Percentiles rank a stretch among this genome's conserved stretches.
Evolutionary conservation across 1,140 invertebrate genomes (phyloP).

Genomic region (Hycleus phaleratus): DNA sequence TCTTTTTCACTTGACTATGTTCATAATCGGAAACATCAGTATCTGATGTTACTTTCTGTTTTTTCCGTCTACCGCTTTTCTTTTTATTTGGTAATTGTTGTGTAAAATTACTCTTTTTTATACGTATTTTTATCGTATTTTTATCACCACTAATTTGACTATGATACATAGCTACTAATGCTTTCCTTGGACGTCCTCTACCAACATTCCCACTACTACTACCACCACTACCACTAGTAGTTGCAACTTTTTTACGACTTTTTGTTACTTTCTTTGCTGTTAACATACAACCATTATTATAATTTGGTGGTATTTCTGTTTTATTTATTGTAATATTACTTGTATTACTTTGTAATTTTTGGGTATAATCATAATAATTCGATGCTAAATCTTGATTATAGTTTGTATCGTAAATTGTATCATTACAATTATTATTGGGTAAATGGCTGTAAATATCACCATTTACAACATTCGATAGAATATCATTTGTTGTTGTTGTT

Average conservation of each 20-base stretch:
- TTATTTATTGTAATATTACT: too few species aligned
- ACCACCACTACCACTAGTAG: too few species aligned
- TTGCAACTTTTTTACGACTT: too few species aligned
- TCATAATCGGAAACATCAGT: constrained; percentile 47
- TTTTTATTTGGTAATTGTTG: constrained; percentile 38
- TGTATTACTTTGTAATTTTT: too few species aligned
- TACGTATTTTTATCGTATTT: constrained; percentile 55
- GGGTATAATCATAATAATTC: too few species aligned
- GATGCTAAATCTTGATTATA: too few species aligned
- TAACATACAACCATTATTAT: too few species aligned
- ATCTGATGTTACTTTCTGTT: constrained; percentile 40
- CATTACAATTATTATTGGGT: constrained; percentile 6
- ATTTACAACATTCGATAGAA: neutral
- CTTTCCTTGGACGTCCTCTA: constrained; percentile 35
- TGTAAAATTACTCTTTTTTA: constrained; percentile 49
- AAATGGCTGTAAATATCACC: constrained; percentile 5
- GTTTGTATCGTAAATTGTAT: too few species aligned
- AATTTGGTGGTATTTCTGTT: too few species aligned
- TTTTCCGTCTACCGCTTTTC: constrained; percentile 45
- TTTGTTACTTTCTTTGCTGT: too few species aligned
- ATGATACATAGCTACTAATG: constrained; percentile 42
- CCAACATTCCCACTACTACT: constrained; percentile 1
- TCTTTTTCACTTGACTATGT: constrained; percentile 37
- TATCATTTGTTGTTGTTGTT: too few species aligned
- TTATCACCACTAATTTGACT: constrained; percentile 54